Conservation (phyloP, 37 sponge, comb jelly and placozoan species). For the Agelas oroides region DNA sequence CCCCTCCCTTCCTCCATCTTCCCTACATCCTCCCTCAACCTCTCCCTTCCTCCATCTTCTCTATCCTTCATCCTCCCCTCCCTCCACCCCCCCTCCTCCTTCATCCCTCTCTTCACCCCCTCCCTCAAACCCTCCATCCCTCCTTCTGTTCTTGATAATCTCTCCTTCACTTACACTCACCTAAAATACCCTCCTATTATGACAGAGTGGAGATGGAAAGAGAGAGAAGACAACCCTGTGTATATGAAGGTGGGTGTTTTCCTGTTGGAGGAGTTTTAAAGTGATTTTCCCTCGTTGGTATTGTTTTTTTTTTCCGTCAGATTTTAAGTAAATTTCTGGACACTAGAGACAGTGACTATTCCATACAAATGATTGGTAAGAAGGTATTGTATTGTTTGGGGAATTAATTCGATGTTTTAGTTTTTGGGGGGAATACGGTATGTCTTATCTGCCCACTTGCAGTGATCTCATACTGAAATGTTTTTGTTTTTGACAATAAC, state of each 20-base stretch:
- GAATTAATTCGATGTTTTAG: too few species aligned
- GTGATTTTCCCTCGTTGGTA: neutral
- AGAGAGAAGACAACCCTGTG: neutral
- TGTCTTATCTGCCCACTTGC: too few species aligned
- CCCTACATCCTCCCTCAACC: too few species aligned
- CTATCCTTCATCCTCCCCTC: neutral
- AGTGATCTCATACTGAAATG: too few species aligned
- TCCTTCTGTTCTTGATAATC: neutral
- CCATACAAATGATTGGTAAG: constrained; percentile 94
- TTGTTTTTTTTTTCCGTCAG: constrained; percentile 17
- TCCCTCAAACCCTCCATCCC: too few species aligned
- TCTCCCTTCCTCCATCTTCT: too few species aligned
- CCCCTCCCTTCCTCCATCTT: neutral
- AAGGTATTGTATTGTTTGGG: neutral
- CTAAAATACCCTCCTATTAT: neutral
- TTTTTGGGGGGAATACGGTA: too few species aligned
- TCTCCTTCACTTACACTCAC: neutral
- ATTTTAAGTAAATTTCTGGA: constrained; percentile 94
- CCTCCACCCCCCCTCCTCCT: neutral
- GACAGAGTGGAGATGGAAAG: constrained; percentile 43
- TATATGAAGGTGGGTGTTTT: constrained; percentile 27
- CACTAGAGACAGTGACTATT: constrained; percentile 82
- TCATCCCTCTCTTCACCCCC: too few species aligned
- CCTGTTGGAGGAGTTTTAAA: neutral
- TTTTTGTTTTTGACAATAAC: too few species aligned